Conservation (phyloP, 2,888 invertebrate genomes). For the Phrixothrix hirtus region DNA sequence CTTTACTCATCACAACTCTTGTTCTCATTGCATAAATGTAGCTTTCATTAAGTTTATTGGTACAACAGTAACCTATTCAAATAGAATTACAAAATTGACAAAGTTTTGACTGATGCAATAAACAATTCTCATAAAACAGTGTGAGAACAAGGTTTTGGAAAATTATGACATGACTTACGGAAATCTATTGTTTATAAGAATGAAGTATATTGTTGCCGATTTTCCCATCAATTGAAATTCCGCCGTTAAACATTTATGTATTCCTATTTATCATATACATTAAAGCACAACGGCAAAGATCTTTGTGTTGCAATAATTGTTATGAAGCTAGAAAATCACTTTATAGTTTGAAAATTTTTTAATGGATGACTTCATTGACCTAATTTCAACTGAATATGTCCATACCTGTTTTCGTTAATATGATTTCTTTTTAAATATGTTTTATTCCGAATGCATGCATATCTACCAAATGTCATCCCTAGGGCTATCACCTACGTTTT, state of each 20-base stretch:
- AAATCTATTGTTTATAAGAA: constrained; percentile 26
- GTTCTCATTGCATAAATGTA: background rate
- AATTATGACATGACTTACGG: constrained; percentile 28
- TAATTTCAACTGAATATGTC: too few species aligned
- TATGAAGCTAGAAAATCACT: too few species aligned
- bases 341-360: too few species aligned
- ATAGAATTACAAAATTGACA: constrained; percentile 7
- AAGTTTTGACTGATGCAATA: constrained; percentile 22
- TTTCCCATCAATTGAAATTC: constrained; percentile 25
- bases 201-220: constrained; percentile 19
- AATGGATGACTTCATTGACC: too few species aligned
- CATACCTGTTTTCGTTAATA: too few species aligned
- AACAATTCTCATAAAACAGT: constrained; percentile 17
- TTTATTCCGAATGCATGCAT: too few species aligned
- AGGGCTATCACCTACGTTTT: too few species aligned
- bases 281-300: constrained; percentile 5
- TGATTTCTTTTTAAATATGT: too few species aligned
- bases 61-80: background rate
- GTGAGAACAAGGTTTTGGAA: constrained; percentile 29
- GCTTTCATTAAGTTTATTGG: background rate
- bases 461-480: too few species aligned
- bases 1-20: background rate
- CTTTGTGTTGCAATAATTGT: constrained; percentile 7
- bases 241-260: constrained; percentile 17
- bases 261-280: constrained; percentile 5